A percentile compares a stretch with the other conserved stretches of the same genome.
Evolutionary conservation across 2,888 invertebrate species (phyloP).

Genomic region (Heliconius charithonia): DNA sequence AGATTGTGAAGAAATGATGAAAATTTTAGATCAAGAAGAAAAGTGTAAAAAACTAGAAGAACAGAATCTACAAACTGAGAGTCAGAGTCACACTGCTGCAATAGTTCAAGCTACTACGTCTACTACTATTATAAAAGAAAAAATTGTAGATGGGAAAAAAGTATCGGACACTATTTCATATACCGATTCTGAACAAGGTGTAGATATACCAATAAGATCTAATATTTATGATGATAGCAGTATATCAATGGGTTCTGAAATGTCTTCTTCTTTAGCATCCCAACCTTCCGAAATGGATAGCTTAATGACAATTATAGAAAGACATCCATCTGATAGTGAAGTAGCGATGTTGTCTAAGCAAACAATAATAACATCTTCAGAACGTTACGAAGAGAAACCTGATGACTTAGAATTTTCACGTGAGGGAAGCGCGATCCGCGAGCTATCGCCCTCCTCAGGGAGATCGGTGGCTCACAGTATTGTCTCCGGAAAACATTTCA

Average conservation of each 20-base stretch:
- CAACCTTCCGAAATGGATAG: conserved; percentile 81
- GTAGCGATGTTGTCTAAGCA: conserved; percentile 73
- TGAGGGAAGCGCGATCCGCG: conserved; percentile 73
- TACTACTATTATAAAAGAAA: conserved; percentile 77
- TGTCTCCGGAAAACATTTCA: conserved; percentile 80
- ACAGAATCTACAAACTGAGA: conserved; percentile 57
- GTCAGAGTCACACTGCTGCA: conserved; percentile 66
- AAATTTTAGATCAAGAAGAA: conserved; percentile 81
- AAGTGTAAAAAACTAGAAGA: conserved; percentile 60
- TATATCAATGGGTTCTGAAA: conserved; percentile 78
- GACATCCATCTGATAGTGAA: conserved; percentile 74
- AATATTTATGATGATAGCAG: conserved; percentile 69
- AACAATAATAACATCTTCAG: conserved; percentile 63
- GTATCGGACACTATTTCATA: conserved; percentile 75
- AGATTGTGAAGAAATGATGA: conserved; percentile 85
- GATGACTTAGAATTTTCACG: conserved; percentile 76
- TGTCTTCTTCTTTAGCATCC: conserved; percentile 80
- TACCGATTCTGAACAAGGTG: conserved; percentile 72
- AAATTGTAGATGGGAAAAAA: conserved; percentile 78
- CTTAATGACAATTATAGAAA: conserved; percentile 78
- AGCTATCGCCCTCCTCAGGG: conserved; percentile 81
- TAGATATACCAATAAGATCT: conserved; percentile 74
- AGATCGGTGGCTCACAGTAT: conserved; percentile 79
- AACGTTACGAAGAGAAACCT: conserved; percentile 61
- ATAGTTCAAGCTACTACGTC: conserved; percentile 62